Evolutionary conservation across 2,888 invertebrate species (phyloP).

Genomic region (Melieria omissa): DNA sequence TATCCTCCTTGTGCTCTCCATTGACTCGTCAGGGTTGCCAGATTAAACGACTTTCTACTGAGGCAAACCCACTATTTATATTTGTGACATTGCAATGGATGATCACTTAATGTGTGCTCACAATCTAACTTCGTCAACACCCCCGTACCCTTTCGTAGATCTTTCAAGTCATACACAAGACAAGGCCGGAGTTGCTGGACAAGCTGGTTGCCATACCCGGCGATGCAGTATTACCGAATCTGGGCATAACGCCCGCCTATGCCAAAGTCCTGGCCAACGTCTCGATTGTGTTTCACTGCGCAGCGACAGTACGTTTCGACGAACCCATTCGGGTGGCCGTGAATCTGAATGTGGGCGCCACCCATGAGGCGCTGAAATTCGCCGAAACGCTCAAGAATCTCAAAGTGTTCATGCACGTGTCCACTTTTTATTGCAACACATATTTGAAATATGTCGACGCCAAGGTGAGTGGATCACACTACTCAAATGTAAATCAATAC

Average conservation of each 20-base stretch:
- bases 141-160: constrained; percentile 42
- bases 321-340: constrained; percentile 77
- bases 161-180: constrained; percentile 43
- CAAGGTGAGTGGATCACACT: constrained; percentile 65
- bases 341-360: constrained; percentile 73
- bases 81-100: not conserved
- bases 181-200: constrained; percentile 53
- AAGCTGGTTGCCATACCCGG: constrained; percentile 57
- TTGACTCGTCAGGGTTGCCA: no score
- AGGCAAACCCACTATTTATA: not conserved
- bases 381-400: constrained; percentile 69
- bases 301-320: constrained; percentile 85
- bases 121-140: not conserved
- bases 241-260: constrained; percentile 53
- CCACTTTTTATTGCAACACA: constrained; percentile 88
- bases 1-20: no score
- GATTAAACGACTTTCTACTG: no score
- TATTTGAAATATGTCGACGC: constrained; percentile 80
- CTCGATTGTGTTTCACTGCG: constrained; percentile 79
- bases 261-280: constrained; percentile 67
- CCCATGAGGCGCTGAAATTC: constrained; percentile 72
- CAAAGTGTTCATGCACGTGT: constrained; percentile 81
- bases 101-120: no score
- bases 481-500: not conserved
- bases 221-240: constrained; percentile 49